Base-by-base conservation (phyloP, 1,140 invertebrate species). In the Cherax destructor region DNA sequence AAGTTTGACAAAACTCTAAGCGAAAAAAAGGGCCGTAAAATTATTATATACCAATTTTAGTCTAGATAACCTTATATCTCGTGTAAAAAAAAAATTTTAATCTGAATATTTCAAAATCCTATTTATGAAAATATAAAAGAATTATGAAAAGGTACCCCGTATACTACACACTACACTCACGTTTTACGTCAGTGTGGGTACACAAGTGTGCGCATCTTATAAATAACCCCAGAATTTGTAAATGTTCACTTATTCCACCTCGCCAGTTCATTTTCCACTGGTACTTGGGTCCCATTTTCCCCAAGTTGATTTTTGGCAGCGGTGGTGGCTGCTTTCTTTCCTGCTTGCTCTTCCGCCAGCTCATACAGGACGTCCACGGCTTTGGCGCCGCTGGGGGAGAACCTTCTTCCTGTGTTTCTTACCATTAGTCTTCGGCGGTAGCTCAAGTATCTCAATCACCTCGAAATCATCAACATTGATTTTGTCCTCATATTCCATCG, bases 211-310 rank as follows among this genome's bases (percentile, higher is more conserved):
- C 52, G 13, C 52, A 56, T 1, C 52, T 56, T 56, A 56, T 9
- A 56, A 13, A 56, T 13, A 56, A 56, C 52, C 6, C 13, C 13
- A 21, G 18, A 5, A 65, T 65, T 18, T 65, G 18, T 65, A 74
- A 13, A 6, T 69, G 41, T 7, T 69, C 6, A n/a, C 30, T 79
- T 65, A 7, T 72, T 74, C 90, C 91, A 94, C 93, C 84, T 93
- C 79, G 91, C 93, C 93, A 94, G 1, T 91, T 92, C 52, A 92
- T 84, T 13, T 83, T 92, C 93, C 93, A 94, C 77, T 92, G 47
- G 90, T 93, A 93, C 6, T 83, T 56, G 0, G 93, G 93, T 41
- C 56, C 65, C 24, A 16, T n/a, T 2, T 72, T 11, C 21, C 49
- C 79, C 61, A 52, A 30, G 87, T 0, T 77, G 41, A 16, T 30